Evolutionary conservation across 1,140 invertebrate genomes (phyloP).

Genomic region (Brachionus rotundiformis): DNA sequence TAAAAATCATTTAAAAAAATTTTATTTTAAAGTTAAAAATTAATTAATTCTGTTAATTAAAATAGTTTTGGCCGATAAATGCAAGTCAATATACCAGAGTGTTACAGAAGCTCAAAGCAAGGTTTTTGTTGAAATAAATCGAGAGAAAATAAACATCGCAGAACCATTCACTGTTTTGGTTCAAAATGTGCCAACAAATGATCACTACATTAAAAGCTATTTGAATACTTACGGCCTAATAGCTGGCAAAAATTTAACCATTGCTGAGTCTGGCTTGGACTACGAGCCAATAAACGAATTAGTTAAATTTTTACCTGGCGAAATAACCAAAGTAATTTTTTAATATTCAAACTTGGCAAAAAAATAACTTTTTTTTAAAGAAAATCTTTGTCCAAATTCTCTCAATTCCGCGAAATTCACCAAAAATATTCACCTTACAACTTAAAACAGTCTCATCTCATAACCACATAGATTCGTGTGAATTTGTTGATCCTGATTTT

Average conservation of each 20-base stretch:
- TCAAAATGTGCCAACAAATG: constrained; percentile 30
- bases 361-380: constrained; percentile 19
- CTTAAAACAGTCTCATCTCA: neutral
- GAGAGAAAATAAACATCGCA: neutral
- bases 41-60: neutral
- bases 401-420: neutral
- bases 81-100: constrained; percentile 12
- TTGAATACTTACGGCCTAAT: neutral
- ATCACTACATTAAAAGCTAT: constrained; percentile 13
- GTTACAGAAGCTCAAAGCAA: neutral
- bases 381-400: neutral
- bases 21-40: neutral
- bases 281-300: constrained; percentile 4
- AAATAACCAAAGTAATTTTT: constrained; percentile 18
- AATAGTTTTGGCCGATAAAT: constrained; percentile 25
- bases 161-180: neutral
- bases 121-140: neutral
- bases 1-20: neutral
- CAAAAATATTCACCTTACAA: constrained; percentile 2
- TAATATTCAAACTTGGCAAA: neutral
- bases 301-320: constrained; percentile 34
- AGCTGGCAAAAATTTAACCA: neutral
- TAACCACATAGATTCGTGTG: neutral
- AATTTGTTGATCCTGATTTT: constrained; percentile 36
- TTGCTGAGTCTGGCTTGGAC: neutral